phyloP scores from a whole-genome alignment of 1,140 invertebrate genomes.

The Psix sp. region DNA sequence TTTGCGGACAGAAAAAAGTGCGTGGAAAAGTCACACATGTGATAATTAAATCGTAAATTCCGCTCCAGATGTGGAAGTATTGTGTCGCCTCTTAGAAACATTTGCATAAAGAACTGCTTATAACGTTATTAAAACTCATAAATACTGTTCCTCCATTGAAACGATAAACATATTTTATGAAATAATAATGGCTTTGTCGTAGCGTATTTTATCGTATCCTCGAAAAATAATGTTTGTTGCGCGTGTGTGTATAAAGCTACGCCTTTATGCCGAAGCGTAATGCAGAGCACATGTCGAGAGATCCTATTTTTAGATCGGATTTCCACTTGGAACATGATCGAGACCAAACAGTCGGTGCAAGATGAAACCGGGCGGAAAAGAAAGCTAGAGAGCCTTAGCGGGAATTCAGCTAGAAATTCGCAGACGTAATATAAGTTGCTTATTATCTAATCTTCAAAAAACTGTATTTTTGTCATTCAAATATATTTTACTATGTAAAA shows the following conservation, averaged over 20 bases:
- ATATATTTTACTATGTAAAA: no score
- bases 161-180: slow-evolving; percentile 51
- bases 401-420: slow-evolving; percentile 19
- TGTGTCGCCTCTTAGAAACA: slow-evolving; percentile 38
- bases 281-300: slow-evolving; percentile 48
- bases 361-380: slow-evolving; percentile 9
- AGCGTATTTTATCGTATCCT: slow-evolving; percentile 51
- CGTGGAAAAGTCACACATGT: slow-evolving; percentile 15
- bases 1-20: slow-evolving; percentile 10
- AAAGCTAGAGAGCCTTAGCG: background rate
- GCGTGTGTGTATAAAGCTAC: slow-evolving; percentile 18
- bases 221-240: slow-evolving; percentile 37
- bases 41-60: slow-evolving; percentile 58
- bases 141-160: slow-evolving; percentile 29
- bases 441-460: slow-evolving; percentile 9
- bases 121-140: slow-evolving; percentile 42
- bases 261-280: slow-evolving; percentile 30
- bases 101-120: slow-evolving; percentile 50
- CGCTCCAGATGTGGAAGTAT: slow-evolving; percentile 50
- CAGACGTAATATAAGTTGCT: background rate
- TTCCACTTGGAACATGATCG: slow-evolving; percentile 50
- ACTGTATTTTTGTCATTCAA: no score
- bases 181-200: slow-evolving; percentile 51
- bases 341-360: slow-evolving; percentile 31
- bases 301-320: slow-evolving; percentile 57